Base-by-base conservation (phyloP, 2,113 vertebrate species). In the Cricetomys ansorgei region DNA sequence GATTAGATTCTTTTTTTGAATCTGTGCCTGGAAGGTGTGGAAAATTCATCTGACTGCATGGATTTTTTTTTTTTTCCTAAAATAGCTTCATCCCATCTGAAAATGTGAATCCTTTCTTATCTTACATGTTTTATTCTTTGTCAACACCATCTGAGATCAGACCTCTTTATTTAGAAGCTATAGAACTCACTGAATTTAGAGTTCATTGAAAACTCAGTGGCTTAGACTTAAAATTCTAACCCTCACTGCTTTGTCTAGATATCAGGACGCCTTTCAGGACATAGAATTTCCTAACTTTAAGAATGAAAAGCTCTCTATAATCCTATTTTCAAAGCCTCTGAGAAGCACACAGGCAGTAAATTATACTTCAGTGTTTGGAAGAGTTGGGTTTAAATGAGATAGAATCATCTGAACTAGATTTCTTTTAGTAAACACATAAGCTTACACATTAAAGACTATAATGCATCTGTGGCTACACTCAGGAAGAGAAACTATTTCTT, bases 121-220 rank as follows among this genome's bases (percentile, higher is more conserved):
- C 25, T 53, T 12, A 59, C 29, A 55, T 83, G 57, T 75, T 76
- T 59, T 83, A 21, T 59, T 69, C 23, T 88, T 89, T 94, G 92
- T 62, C 55, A 86, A 96, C 62, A 79, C 88, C 43, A 6, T 40
- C 43, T 91, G 62, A 70, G 75, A 97, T 89, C 90, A 89, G 97
- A 96, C 16, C 31, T 94, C 87, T 91, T 94, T 88, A 96, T 87
- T 97, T 89, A 92, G 55, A 23, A 93, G 45, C 73, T 95, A 69
- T 27, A 79, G 37, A 70, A 86, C 96, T 88, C 45, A 87, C 23
- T 96, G 15, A 95, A 95, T 92, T 96, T 85, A 94, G 15, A 12
- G 94, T 75, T 97, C 83, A 96, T 84, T 95, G 94, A 84, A 94
- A 96, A 93, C 37, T 85, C 48, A 31, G 37, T 85, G 25, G 37